These are phyloP conservation scores for Sus cebifrons DNA, from an alignment of 2,797 vertebrate species.

Conservation along the genomic window DNA sequence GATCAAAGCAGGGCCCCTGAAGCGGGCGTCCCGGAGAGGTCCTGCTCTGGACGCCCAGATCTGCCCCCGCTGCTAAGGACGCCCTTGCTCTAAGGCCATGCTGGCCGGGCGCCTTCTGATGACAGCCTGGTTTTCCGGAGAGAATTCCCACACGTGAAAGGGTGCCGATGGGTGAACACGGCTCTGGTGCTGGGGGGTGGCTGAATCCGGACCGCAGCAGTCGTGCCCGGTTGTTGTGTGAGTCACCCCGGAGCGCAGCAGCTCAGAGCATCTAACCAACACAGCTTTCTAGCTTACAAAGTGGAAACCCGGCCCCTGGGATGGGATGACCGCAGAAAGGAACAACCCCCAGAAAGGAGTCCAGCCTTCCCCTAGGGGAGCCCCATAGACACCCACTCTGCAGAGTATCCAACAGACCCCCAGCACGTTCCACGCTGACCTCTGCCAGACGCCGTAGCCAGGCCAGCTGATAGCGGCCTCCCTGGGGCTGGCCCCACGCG, in stretches of 20 bases:
- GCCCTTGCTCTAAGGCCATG: neutral
- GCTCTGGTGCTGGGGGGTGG: fast-evolving
- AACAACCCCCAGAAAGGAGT: neutral
- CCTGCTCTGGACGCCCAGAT: neutral
- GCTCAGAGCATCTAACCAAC: neutral
- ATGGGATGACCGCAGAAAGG: neutral
- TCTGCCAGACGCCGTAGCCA: neutral
- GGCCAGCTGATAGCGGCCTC: neutral
- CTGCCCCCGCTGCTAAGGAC: fast-evolving
- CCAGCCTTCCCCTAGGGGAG: neutral
- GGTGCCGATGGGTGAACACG: neutral
- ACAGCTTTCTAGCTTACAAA: neutral
- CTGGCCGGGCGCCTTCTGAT: neutral
- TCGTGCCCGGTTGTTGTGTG: neutral
- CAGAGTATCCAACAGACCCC: neutral
- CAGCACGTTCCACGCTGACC: neutral
- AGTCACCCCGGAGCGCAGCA: neutral
- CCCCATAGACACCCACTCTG: neutral
- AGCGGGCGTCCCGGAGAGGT: neutral
- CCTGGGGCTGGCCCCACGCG: neutral
- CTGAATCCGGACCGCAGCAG: neutral
- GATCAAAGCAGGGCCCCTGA: neutral
- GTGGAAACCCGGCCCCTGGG: neutral
- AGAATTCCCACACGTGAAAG: neutral
- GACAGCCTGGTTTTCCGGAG: neutral